Conservation (phyloP, 1,140 invertebrate species). For the Dolichoris vasculosae region DNA sequence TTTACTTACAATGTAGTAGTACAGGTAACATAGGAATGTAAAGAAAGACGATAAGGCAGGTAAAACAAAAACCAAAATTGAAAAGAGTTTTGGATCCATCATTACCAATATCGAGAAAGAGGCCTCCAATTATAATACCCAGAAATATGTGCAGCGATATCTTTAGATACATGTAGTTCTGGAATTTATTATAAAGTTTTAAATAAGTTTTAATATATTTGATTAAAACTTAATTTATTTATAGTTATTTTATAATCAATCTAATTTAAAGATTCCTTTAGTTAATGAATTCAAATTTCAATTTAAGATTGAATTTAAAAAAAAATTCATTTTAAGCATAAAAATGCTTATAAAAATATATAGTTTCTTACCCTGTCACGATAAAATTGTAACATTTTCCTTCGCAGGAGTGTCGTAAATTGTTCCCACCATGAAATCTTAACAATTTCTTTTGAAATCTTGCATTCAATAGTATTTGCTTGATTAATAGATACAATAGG, state of each 20-base stretch:
- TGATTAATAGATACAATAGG: slow-evolving; percentile 64
- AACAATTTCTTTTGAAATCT: slow-evolving; percentile 60
- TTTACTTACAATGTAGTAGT: slow-evolving; percentile 82
- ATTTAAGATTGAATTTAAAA: too few species aligned
- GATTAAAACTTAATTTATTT: slow-evolving; percentile 8
- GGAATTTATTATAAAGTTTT: slow-evolving; percentile 62
- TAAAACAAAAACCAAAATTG: slow-evolving; percentile 88
- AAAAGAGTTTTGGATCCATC: slow-evolving; percentile 87
- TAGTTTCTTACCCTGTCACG: slow-evolving; percentile 79
- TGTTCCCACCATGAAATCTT: slow-evolving; percentile 79
- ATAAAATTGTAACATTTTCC: slow-evolving; percentile 83
- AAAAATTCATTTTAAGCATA: not conserved
- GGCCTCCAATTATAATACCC: slow-evolving; percentile 80
- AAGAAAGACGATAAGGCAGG: slow-evolving; percentile 83
- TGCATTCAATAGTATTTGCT: slow-evolving; percentile 54
- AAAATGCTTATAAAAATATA: not conserved
- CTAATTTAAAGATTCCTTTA: too few species aligned
- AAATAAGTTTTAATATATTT: slow-evolving; percentile 9
- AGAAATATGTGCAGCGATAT: slow-evolving; percentile 80
- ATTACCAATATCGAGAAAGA: slow-evolving; percentile 83
- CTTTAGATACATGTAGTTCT: slow-evolving; percentile 83
- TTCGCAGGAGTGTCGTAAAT: slow-evolving; percentile 78
- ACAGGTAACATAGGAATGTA: slow-evolving; percentile 88
- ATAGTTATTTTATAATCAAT: too few species aligned
- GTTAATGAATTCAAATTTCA: too few species aligned